phyloP scores from a whole-genome alignment of 2,797 vertebrate genomes.

The Zonotrichia albicollis region DNA sequence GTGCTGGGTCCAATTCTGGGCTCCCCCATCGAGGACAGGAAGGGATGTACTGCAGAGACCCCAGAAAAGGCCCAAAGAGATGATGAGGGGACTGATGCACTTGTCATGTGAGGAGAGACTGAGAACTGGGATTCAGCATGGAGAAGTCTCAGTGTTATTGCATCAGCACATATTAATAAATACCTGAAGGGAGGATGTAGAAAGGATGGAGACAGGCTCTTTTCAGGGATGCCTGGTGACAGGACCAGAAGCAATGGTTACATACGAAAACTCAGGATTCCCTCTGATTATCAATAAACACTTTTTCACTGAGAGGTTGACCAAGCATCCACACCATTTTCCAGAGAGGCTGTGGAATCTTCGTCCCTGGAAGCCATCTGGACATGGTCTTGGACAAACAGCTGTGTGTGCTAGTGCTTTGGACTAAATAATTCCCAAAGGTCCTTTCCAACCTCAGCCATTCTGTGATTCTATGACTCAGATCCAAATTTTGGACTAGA shows the following conservation, averaged over 20 bases:
- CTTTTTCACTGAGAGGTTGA: rapidly evolving
- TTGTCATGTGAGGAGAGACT: background rate
- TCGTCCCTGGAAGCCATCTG: background rate
- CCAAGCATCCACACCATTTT: background rate
- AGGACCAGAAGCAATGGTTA: background rate
- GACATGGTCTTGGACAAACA: rapidly evolving
- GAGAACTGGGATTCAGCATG: background rate
- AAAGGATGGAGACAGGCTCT: background rate
- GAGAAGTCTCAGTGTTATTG: background rate
- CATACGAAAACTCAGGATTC: background rate
- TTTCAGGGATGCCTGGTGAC: background rate
- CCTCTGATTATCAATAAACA: background rate
- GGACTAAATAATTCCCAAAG: background rate
- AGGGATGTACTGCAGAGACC: background rate
- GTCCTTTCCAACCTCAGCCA: background rate
- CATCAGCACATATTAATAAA: background rate
- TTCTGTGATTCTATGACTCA: background rate
- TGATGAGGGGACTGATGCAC: background rate
- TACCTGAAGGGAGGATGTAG: background rate
- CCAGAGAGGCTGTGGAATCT: background rate
- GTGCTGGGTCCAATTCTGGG: background rate
- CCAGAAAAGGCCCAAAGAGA: background rate
- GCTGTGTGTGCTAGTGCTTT: background rate
- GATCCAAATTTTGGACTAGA: background rate
- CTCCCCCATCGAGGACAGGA: background rate